phyloP scores from a whole-genome alignment of 2,113 vertebrate species.

The Neofelis nebulosa region DNA sequence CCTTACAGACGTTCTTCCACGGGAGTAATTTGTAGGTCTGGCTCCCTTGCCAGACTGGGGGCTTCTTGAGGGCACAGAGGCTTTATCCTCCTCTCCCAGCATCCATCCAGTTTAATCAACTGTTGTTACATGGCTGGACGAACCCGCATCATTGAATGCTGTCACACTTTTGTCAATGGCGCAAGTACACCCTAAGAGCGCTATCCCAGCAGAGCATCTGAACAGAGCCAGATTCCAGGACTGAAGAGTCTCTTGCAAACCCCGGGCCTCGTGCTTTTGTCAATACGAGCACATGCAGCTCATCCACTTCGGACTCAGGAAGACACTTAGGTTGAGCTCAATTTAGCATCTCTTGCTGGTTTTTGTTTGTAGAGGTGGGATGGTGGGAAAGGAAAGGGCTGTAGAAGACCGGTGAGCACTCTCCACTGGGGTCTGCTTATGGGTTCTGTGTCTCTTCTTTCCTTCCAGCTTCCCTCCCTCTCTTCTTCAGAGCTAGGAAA shows the following conservation, averaged over 20 bases:
- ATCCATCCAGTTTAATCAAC: not conserved
- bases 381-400: not conserved
- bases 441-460: not conserved
- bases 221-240: too few relatives aligned
- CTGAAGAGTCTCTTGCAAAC: rapidly evolving
- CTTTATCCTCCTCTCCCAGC: not conserved
- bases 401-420: rapidly evolving
- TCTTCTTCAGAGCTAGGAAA: not conserved
- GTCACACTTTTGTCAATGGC: not conserved
- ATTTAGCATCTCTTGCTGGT: not conserved
- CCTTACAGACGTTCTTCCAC: rapidly evolving
- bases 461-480: not conserved
- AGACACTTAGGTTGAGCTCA: not conserved
- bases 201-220: not conserved
- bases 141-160: too few relatives aligned
- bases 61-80: not conserved
- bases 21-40: rapidly evolving
- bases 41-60: not conserved
- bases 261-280: too few relatives aligned
- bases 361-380: not conserved
- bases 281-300: rapidly evolving
- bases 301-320: too few relatives aligned
- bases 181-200: rapidly evolving
- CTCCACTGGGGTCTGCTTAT: rapidly evolving
- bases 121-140: rapidly evolving